These are phyloP conservation scores for Elanoides forficatus DNA, from an alignment of 2,113 vertebrate genomes.

Conservation along the genomic window DNA sequence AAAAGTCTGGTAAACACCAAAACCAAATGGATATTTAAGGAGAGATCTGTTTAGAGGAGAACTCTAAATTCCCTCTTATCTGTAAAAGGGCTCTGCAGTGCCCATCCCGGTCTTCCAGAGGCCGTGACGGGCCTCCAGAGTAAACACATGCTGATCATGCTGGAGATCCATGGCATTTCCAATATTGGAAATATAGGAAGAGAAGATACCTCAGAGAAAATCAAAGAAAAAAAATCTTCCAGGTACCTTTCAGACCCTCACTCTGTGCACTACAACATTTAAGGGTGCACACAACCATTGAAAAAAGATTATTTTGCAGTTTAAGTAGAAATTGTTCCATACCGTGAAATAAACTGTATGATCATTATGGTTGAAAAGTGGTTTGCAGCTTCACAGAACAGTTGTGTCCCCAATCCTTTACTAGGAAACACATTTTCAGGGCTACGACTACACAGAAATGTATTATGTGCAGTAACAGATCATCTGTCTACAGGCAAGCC, in stretches of 20 bases:
- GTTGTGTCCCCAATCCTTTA: neutral
- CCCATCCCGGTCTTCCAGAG: neutral
- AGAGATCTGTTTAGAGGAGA: neutral
- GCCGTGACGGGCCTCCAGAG: neutral
- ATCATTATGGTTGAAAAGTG: neutral
- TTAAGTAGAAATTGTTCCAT: neutral
- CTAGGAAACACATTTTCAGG: neutral
- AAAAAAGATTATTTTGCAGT: neutral
- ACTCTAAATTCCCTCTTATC: neutral
- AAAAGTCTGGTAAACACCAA: neutral
- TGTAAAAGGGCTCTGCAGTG: neutral
- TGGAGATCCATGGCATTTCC: neutral
- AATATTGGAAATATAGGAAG: neutral
- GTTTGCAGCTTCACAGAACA: neutral
- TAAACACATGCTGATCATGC: neutral
- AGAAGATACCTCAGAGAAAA: neutral
- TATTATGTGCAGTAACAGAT: neutral
- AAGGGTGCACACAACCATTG: neutral
- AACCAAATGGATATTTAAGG: neutral
- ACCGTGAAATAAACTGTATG: accelerated
- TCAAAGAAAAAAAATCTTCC: neutral
- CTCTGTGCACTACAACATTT: neutral
- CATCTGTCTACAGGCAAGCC: neutral
- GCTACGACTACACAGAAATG: neutral
- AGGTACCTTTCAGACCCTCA: neutral